These are phyloP conservation scores for Oryzias curvinotus DNA, from an alignment of 2,113 vertebrate species.

Conservation along the genomic window DNA sequence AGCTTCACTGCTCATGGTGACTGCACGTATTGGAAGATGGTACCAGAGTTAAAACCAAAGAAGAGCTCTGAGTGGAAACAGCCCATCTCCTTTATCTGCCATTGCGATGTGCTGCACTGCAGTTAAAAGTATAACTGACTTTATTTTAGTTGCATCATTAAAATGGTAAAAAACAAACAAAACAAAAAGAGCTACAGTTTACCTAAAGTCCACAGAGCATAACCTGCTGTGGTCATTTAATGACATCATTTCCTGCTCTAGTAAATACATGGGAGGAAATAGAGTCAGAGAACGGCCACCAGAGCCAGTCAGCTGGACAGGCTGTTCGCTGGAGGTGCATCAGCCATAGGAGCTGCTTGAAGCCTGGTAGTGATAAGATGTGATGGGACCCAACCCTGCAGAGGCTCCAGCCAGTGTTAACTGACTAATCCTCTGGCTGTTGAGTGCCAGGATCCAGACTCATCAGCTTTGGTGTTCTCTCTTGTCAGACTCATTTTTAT, in stretches of 20 bases:
- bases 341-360: slow-evolving; percentile 57
- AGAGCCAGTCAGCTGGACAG: slow-evolving; percentile 41
- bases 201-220: background rate
- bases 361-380: slow-evolving; percentile 69
- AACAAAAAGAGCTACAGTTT: background rate
- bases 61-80: slow-evolving; percentile 11
- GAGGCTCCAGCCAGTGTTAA: slow-evolving; percentile 64
- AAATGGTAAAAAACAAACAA: background rate
- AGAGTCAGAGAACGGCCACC: slow-evolving; percentile 41
- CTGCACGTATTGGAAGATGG: slow-evolving; percentile 27
- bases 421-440: slow-evolving; percentile 74
- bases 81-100: background rate
- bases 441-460: slow-evolving; percentile 78
- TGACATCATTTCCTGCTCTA: background rate
- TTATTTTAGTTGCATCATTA: background rate
- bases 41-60: slow-evolving; percentile 21
- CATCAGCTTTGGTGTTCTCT: slow-evolving; percentile 80
- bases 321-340: slow-evolving; percentile 42
- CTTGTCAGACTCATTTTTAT: slow-evolving; percentile 79
- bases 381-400: slow-evolving; percentile 65
- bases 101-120: slow-evolving; percentile 5
- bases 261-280: slow-evolving; percentile 8
- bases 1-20: slow-evolving; percentile 29
- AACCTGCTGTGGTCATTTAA: slow-evolving; percentile 8
- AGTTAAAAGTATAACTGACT: background rate